Percentiles rank a stretch among this genome's conserved stretches.
Evolutionary conservation across 2,113 vertebrate species (phyloP).

Genomic region (Indicator indicator): DNA sequence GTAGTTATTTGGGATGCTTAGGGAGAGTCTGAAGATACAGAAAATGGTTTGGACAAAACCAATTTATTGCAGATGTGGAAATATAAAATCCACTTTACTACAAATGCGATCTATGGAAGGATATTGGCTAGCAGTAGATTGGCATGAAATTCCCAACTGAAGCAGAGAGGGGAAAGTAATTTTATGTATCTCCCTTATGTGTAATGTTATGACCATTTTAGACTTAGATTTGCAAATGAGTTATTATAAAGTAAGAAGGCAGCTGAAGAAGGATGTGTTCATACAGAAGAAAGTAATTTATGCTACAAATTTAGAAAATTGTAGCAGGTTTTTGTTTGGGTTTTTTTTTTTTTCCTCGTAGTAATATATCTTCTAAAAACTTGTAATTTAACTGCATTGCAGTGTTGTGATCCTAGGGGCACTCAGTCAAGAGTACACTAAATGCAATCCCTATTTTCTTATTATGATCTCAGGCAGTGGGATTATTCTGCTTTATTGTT

Average conservation of each 20-base stretch:
- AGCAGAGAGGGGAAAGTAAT: conserved; percentile 28
- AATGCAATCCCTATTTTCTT: not conserved
- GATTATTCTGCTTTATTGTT: not conserved
- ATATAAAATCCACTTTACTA: conserved; percentile 6
- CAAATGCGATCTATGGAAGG: conserved; percentile 8
- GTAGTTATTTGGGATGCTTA: not conserved
- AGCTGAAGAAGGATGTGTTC: not conserved
- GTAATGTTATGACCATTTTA: not conserved
- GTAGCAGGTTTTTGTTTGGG: no score
- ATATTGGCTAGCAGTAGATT: conserved; percentile 22
- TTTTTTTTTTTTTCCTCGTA: not conserved
- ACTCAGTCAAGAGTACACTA: not conserved
- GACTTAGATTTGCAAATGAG: conserved; percentile 3
- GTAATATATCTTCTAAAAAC: not conserved
- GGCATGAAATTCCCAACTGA: conserved; percentile 34
- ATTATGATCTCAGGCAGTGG: fast-evolving
- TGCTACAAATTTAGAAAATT: not conserved
- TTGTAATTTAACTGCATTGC: not conserved
- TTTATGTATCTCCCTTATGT: conserved; percentile 1
- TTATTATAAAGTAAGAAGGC: not conserved
- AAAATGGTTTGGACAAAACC: conserved; percentile 24
- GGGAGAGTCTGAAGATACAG: not conserved
- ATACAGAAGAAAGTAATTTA: not conserved
- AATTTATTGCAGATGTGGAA: conserved; percentile 36
- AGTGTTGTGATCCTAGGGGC: not conserved